Evolutionary conservation across 1,140 invertebrate genomes (phyloP).

Genomic region (Trachymyrmex cornetzi): DNA sequence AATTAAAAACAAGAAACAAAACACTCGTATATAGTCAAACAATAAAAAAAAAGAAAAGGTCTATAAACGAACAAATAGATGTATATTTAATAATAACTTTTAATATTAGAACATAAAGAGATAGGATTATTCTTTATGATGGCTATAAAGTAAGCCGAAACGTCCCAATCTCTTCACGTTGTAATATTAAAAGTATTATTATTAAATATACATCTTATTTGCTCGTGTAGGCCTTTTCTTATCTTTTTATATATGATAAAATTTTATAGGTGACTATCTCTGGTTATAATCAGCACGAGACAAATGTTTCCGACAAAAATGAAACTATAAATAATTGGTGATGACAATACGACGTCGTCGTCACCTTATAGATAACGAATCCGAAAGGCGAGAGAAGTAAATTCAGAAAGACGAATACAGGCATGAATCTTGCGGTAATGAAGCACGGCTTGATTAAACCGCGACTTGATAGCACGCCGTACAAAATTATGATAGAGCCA

Average conservation of each 20-base stretch:
- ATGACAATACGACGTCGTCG: neutral
- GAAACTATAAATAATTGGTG: constrained; percentile 36
- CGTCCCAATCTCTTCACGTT: too few relatives aligned
- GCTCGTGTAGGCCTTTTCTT: too few relatives aligned
- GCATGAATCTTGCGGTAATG: constrained; percentile 61
- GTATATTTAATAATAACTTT: too few relatives aligned
- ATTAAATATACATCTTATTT: too few relatives aligned
- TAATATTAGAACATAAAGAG: too few relatives aligned
- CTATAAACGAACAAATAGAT: too few relatives aligned
- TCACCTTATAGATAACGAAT: constrained; percentile 49
- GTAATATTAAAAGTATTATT: too few relatives aligned
- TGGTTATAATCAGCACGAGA: neutral
- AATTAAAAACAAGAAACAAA: too few relatives aligned
- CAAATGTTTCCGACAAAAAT: neutral
- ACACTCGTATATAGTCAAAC: too few relatives aligned
- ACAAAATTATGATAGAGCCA: constrained; percentile 67
- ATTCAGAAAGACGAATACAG: constrained; percentile 62
- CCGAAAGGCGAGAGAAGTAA: constrained; percentile 42
- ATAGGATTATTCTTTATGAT: too few relatives aligned
- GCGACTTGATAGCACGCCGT: constrained; percentile 59
- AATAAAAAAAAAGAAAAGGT: too few relatives aligned
- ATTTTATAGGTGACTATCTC: neutral
- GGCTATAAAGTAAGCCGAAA: too few relatives aligned
- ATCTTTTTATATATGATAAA: neutral
- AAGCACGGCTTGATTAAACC: constrained; percentile 64